Base-by-base conservation (phyloP, 1,140 invertebrate species). In the Lamellibrachia luymesi region DNA sequence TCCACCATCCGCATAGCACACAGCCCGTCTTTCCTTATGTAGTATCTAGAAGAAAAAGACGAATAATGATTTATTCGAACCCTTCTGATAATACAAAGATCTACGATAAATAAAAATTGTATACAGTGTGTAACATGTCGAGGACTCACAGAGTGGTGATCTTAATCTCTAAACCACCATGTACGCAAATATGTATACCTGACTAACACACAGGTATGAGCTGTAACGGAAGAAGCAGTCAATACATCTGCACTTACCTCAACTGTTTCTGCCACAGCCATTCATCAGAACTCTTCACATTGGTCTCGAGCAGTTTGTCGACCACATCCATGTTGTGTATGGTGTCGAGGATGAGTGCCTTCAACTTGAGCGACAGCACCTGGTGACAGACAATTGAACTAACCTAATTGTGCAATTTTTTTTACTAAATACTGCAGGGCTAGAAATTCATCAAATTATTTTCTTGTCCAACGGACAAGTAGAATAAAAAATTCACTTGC, bases 221-320 rank as follows among this genome's bases (percentile, higher is more conserved):
- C 38, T 38, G 38, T 38, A 38, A 38, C 38, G 38, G 38, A 38
- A 38, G 38, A 38, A 38, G 38, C 38, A 38, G 38, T 38, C 38
- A 38, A 38, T 38, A 38, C 38, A 38, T 38, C 38, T 38, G 38
- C 38, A 38, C 38, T 38, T 94, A 99, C 97, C 98, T 97, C n/a
- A 99, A 96, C 96, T 99, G 99, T 96, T 98, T 98, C 95, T 98
- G 98, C 99, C 99, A 99, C 89, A 97, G 96, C 99, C 99, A 99
- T 94, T 98, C 98, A 50, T 95, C 96, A 25, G 97, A 95, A 93
- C 97, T 97, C 17, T 97, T 97, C 0, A 97, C 97, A 95, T 97
- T 97, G 51, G 97, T 96, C 25, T 97, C 96, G 56, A 98, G 97
- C 25, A 99, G 96, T 94, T 97, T 97, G 94, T 98, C 97, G 22